Evolutionary conservation across 2,797 vertebrate species (phyloP).

Genomic region (Argya squamiceps): DNA sequence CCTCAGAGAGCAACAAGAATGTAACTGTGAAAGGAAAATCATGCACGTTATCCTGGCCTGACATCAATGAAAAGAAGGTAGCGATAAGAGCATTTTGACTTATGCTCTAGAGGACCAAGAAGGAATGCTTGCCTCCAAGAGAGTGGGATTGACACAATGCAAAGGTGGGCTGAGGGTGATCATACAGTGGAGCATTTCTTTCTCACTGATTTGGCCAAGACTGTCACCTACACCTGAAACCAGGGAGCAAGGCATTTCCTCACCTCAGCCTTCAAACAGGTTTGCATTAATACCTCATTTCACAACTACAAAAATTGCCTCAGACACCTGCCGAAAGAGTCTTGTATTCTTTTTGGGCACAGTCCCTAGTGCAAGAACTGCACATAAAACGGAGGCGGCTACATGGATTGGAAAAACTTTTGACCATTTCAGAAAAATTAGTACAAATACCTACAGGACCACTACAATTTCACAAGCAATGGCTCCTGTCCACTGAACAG

Average conservation of each 20-base stretch:
- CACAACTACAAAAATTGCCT: background rate
- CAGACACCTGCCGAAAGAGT: background rate
- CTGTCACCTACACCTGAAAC: background rate
- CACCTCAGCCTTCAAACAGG: background rate
- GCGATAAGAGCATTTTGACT: background rate
- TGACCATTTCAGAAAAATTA: background rate
- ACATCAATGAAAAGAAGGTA: background rate
- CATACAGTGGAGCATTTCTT: rapidly evolving
- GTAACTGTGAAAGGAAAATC: background rate
- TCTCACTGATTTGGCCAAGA: background rate
- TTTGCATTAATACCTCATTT: background rate
- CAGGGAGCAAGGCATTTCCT: background rate
- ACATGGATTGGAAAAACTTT: background rate
- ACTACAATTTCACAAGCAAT: background rate
- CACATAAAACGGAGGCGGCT: background rate
- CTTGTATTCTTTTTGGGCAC: background rate
- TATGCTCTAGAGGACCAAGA: background rate
- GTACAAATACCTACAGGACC: background rate
- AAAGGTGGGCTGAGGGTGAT: background rate
- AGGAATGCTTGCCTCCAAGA: background rate
- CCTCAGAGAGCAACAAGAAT: background rate
- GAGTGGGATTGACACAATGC: background rate
- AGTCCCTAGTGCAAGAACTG: background rate
- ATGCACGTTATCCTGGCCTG: background rate
- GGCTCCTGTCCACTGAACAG: background rate